A percentile compares a stretch with the other conserved stretches of the same genome.
Evolutionary conservation across 2,797 vertebrate genomes (phyloP).

Genomic region (Yasuhikotakia modesta): DNA sequence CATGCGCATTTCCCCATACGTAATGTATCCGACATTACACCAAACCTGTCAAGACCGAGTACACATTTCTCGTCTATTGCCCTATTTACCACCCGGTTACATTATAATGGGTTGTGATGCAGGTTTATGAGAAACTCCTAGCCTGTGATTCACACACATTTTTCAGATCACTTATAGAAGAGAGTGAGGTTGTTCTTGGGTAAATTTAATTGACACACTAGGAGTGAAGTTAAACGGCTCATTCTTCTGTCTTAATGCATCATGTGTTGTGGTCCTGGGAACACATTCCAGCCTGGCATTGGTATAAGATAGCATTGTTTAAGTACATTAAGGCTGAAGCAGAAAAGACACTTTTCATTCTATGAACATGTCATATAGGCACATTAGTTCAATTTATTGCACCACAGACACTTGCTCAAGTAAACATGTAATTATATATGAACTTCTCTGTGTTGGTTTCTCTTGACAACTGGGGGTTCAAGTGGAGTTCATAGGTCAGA

Average conservation of each 20-base stretch:
- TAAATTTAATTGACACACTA: conserved; percentile 44
- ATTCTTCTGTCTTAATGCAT: conserved; percentile 71
- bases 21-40: no score
- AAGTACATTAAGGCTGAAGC: conserved; percentile 74
- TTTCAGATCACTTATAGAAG: conserved; percentile 26
- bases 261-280: conserved; percentile 79
- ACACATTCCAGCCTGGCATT: conserved; percentile 79
- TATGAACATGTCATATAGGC: conserved; percentile 80
- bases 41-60: no score
- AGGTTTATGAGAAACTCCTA: no score
- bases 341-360: conserved; percentile 73
- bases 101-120: no score
- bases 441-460: conserved; percentile 11
- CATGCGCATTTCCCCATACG: no score
- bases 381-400: conserved; percentile 70
- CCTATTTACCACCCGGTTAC: no score
- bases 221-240: conserved; percentile 46
- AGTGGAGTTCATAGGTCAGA: conserved; percentile 84
- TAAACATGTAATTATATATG: conserved; percentile 35
- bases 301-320: conserved; percentile 88
- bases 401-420: conserved; percentile 46
- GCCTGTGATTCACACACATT: conserved; percentile 15
- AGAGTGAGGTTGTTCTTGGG: conserved; percentile 28
- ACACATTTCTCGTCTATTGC: no score
- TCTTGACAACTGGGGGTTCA: conserved; percentile 79